Evolutionary conservation across 1,140 invertebrate species (phyloP).

Genomic region (Tetragonula clypearis): DNA sequence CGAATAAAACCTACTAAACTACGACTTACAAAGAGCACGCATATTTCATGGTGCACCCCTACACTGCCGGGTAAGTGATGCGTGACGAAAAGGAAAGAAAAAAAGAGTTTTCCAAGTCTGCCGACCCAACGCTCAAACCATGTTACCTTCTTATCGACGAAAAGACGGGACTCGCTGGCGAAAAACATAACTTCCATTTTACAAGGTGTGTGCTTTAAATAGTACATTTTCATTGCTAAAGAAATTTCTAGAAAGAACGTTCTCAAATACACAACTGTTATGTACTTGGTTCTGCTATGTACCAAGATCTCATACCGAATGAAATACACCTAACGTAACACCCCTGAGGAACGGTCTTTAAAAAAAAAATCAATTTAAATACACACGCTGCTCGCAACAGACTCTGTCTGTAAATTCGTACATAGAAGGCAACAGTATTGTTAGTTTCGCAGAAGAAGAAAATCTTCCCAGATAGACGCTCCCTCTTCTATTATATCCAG

Average conservation of each 20-base stretch:
- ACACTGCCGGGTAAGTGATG: slow-evolving; percentile 34
- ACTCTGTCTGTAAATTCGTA: background rate
- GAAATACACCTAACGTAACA: background rate
- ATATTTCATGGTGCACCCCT: slow-evolving; percentile 29
- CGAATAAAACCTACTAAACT: slow-evolving; percentile 21
- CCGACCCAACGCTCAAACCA: slow-evolving; percentile 12
- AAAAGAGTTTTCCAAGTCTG: slow-evolving; percentile 41
- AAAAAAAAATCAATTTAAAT: background rate
- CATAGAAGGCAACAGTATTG: background rate
- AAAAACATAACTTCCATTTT: slow-evolving; percentile 41
- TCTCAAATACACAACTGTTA: background rate
- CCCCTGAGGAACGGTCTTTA: too few relatives aligned
- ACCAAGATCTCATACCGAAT: background rate
- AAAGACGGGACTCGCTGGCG: background rate
- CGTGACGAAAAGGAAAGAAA: slow-evolving; percentile 33
- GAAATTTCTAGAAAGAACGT: background rate
- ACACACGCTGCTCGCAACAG: background rate
- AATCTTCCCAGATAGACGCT: background rate
- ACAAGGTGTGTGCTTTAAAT: background rate
- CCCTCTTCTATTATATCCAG: slow-evolving; percentile 26
- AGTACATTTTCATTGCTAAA: background rate
- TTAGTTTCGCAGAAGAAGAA: background rate
- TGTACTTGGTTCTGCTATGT: background rate
- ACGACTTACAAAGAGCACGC: slow-evolving; percentile 16
- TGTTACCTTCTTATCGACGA: slow-evolving; percentile 30